Evolutionary conservation across 2,113 vertebrate species (phyloP), one percentile per base, ranked within the genome.

Genomic region (Ascaphus truei): DNA sequence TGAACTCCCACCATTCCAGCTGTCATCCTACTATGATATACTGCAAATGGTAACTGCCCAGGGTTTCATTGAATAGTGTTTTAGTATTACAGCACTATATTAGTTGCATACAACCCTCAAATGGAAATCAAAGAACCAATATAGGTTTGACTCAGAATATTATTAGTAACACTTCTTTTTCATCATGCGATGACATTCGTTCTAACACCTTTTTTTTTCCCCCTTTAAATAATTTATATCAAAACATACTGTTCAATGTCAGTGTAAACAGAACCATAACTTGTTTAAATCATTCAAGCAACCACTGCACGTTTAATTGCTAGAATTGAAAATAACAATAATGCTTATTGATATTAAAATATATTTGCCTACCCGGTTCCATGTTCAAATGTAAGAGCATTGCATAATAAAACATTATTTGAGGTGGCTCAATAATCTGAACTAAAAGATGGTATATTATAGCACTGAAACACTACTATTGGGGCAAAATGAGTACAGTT

Each of bases 11-110:
- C 86, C 73, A 84, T 83, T 83, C 78, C 83, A 65, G 81, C 88
- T 89, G 88, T 89, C 87, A 91, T 79, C 86, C 73, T n/a, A 39
- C 74, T 79, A 90, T 93, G 88, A 91, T 90, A 82, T 86, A 91
- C 85, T 89, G 85, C 79, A 83, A 80, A 81, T 63, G 34, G 83
- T 79, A 76, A 80, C 78, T 76, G 76, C 79, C 81, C 80, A 79
- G 81, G 79, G 78, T 81, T 86, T 85, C 84, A 82, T 81, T 83
- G 82, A 83, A 78, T 62, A 81, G 79, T 80, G 82, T 72, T 83
- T 82, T 79, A 59, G 79, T 76, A 82, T 83, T 82, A 73, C 82
- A 59, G 73, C 77, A 72, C 73, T 80, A 64, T 81, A 84, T 80
- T 84, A 75, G 76, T 79, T 84, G 81, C 82, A 76, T 81, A 78